Evolutionary conservation across 92 coral and sea anemone genomes (phyloP).

Genomic region (Siderastrea siderea): DNA sequence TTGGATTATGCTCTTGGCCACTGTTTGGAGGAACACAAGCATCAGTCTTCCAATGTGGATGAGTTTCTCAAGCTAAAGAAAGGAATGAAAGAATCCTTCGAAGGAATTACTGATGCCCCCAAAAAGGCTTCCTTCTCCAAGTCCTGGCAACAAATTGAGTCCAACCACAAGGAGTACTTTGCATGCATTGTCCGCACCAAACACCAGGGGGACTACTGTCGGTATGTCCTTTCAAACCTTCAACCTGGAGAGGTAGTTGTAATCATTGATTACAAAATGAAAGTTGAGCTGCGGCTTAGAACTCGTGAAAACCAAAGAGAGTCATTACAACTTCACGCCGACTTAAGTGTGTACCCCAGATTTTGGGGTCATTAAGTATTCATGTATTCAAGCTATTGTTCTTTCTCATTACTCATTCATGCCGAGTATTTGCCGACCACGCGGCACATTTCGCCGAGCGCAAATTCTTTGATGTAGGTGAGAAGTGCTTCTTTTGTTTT

Average conservation of each 20-base stretch:
- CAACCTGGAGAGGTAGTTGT: slow-evolving; percentile 53
- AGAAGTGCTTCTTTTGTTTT: no score
- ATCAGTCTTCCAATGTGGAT: background rate
- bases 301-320: slow-evolving; percentile 37
- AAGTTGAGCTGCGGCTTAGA: slow-evolving; percentile 51
- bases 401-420: no score
- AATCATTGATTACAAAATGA: slow-evolving; percentile 62
- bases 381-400: no score
- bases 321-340: no score
- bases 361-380: no score
- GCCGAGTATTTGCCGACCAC: no score
- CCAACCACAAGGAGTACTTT: slow-evolving; percentile 25
- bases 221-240: slow-evolving; percentile 37
- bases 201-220: slow-evolving; percentile 34
- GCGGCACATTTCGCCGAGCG: no score
- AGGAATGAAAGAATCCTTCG: background rate
- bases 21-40: background rate
- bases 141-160: slow-evolving; percentile 11
- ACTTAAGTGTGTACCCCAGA: no score
- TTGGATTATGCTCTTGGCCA: slow-evolving; percentile 28
- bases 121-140: slow-evolving; percentile 24
- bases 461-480: no score
- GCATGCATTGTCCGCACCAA: slow-evolving; percentile 31
- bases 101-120: background rate
- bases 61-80: slow-evolving; percentile 10